These are phyloP conservation scores for Spinus pinus DNA, from an alignment of 2,797 vertebrate species.

Conservation along the genomic window DNA sequence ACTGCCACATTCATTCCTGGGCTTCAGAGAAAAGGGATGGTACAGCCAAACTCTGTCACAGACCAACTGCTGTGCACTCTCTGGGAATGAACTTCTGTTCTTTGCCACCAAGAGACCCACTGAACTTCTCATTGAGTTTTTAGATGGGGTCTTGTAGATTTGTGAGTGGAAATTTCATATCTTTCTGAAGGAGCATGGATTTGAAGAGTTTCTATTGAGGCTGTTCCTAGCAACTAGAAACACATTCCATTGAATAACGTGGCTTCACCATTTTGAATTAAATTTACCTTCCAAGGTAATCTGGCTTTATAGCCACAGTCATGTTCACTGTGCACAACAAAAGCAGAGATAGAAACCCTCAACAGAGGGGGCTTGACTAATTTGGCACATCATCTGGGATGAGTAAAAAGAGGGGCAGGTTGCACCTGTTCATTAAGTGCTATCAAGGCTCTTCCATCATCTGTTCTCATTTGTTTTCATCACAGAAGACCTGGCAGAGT, in stretches of 20 bases:
- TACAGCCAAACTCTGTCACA: neutral
- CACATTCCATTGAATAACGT: neutral
- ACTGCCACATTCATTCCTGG: neutral
- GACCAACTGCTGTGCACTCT: neutral
- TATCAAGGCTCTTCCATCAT: neutral
- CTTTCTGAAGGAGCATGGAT: neutral
- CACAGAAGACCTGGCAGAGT: neutral
- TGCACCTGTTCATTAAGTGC: neutral
- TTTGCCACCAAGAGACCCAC: neutral
- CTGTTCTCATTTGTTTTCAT: neutral
- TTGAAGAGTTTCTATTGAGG: neutral
- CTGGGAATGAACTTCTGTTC: neutral
- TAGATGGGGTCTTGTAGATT: neutral
- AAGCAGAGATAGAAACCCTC: neutral
- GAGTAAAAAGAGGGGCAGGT: neutral
- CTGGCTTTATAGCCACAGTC: neutral
- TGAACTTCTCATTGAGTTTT: neutral
- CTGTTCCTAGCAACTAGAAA: neutral
- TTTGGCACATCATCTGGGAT: neutral
- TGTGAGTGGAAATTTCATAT: neutral
- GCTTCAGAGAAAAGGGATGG: neutral
- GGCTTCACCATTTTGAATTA: neutral
- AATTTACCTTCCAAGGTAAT: neutral
- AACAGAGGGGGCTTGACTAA: neutral
- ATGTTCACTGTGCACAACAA: neutral